Conservation (phyloP, 2,797 vertebrate genomes). For the Falco naumanni region DNA sequence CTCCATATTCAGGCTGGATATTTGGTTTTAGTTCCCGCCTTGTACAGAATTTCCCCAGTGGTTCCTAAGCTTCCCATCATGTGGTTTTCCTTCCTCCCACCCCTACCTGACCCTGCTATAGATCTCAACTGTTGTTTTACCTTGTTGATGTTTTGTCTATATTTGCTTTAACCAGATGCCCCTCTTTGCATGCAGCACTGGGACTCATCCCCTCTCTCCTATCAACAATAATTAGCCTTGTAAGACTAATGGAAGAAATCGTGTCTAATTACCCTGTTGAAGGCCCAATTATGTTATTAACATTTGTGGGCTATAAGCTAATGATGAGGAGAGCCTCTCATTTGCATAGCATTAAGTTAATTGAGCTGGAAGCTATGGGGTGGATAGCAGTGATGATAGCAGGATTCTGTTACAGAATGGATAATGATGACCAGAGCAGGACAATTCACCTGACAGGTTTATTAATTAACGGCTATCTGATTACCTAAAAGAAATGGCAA, state of each 20-base stretch:
- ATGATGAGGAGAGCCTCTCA: constrained; percentile 87
- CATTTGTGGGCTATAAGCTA: constrained; percentile 86
- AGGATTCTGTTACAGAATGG: constrained; percentile 91
- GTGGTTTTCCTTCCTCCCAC: background rate
- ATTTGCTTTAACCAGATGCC: constrained; percentile 73
- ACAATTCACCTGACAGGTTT: constrained; percentile 92
- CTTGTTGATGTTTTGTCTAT: constrained; percentile 55
- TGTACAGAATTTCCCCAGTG: background rate
- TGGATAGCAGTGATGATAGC: constrained; percentile 74
- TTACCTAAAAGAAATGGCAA: constrained; percentile 82
- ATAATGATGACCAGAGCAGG: constrained; percentile 87
- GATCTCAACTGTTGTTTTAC: constrained; percentile 41
- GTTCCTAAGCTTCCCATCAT: background rate
- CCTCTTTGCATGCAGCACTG: constrained; percentile 61
- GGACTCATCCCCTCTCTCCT: constrained; percentile 73
- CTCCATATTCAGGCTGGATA: background rate
- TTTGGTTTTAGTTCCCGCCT: background rate
- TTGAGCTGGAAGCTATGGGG: constrained; percentile 85
- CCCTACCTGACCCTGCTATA: background rate
- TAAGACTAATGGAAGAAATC: constrained; percentile 87
- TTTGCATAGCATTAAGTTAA: constrained; percentile 99
- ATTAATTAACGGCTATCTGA: constrained; percentile 95
- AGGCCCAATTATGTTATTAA: constrained; percentile 97
- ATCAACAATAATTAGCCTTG: constrained; percentile 85
- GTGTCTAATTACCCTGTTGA: constrained; percentile 91